Percentiles rank a stretch among this genome's conserved stretches.
phyloP scores from a whole-genome alignment of 2,113 vertebrate species.

The Bambusicola thoracicus region DNA sequence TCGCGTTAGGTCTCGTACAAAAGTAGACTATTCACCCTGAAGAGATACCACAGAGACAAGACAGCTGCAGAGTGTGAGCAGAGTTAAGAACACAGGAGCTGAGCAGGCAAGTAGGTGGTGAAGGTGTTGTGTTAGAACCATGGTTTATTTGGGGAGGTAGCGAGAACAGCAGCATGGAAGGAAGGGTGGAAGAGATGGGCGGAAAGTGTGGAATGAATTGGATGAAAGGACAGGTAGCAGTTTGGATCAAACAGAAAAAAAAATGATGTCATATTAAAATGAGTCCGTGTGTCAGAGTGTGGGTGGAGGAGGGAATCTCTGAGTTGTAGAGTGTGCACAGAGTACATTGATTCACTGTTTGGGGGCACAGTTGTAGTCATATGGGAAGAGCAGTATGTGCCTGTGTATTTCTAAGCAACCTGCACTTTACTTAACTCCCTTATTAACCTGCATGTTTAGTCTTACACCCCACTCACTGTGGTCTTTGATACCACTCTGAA shows the following conservation, averaged over 20 bases:
- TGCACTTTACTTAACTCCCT: background rate
- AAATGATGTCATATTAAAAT: background rate
- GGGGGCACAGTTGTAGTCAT: accelerated
- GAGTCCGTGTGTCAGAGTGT: background rate
- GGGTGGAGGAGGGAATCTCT: background rate
- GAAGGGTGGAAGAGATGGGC: background rate
- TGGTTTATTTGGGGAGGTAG: background rate
- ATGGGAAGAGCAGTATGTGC: background rate
- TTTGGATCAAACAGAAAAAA: background rate
- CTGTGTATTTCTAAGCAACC: background rate
- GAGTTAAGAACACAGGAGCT: background rate
- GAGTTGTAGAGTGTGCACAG: background rate
- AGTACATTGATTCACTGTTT: accelerated
- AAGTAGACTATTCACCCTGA: background rate
- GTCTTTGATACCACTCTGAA: background rate
- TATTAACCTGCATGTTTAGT: background rate
- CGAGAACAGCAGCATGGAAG: background rate
- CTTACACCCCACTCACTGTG: background rate
- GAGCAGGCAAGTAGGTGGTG: background rate
- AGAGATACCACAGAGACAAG: background rate
- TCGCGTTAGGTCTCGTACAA: background rate
- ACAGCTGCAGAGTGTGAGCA: background rate
- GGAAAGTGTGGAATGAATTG: background rate
- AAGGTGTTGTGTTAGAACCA: background rate
- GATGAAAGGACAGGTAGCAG: background rate